These are phyloP conservation scores for Neocrepidodera transversa DNA, from an alignment of 2,888 invertebrate genomes.

Conservation along the genomic window DNA sequence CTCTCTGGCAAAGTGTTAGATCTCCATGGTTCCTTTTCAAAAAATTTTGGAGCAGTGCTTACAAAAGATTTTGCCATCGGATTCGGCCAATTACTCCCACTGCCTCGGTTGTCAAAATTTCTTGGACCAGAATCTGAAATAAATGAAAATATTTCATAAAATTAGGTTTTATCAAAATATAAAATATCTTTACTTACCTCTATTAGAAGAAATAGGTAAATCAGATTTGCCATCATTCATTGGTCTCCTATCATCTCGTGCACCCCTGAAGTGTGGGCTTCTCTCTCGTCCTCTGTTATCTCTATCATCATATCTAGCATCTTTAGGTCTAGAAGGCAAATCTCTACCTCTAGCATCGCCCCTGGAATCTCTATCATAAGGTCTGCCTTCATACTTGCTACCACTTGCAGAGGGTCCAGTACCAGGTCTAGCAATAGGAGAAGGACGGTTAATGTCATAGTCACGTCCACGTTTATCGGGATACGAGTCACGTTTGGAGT, in stretches of 20 bases:
- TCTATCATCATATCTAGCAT: slow-evolving; percentile 51
- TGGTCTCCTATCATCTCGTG: slow-evolving; percentile 49
- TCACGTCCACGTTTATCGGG: slow-evolving; percentile 51
- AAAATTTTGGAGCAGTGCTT: slow-evolving; percentile 39
- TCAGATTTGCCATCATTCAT: slow-evolving; percentile 47
- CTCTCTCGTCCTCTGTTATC: slow-evolving; percentile 49
- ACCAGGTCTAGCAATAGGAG: slow-evolving; percentile 39
- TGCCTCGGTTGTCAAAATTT: slow-evolving; percentile 46
- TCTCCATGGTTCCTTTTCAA: slow-evolving; percentile 45
- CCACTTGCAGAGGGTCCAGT: slow-evolving; percentile 40
- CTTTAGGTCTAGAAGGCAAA: slow-evolving; percentile 44
- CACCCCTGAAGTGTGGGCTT: slow-evolving; percentile 52
- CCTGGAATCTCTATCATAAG: slow-evolving; percentile 44
- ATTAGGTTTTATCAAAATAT: slow-evolving; percentile 21
- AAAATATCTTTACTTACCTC: slow-evolving; percentile 57
- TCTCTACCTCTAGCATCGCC: slow-evolving; percentile 24
- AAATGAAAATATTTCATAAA: no score
- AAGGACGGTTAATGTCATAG: slow-evolving; percentile 45
- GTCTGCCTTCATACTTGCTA: slow-evolving; percentile 40
- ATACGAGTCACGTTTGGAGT: slow-evolving; percentile 51
- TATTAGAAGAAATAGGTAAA: slow-evolving; percentile 44
- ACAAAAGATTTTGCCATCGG: slow-evolving; percentile 39
- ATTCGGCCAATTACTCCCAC: slow-evolving; percentile 39
- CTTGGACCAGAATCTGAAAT: slow-evolving; percentile 43
- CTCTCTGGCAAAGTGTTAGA: slow-evolving; percentile 32